Conservation (phyloP, 1,140 invertebrate genomes). For the Ridgeia piscesae region DNA sequence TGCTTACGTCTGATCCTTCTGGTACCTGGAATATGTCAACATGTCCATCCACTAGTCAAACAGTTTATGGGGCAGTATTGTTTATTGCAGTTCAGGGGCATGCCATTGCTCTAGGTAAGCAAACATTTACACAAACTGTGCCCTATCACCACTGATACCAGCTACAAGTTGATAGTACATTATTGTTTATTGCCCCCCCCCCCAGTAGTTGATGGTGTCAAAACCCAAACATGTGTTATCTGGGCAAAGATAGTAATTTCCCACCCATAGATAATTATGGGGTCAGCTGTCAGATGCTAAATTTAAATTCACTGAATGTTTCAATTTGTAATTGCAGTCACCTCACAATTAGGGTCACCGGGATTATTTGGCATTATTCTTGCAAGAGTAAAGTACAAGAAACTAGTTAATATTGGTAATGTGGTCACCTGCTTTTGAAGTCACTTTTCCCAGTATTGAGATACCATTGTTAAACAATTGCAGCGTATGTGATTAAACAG, state of each 20-base stretch:
- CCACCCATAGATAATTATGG: not conserved
- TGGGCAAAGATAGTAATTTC: not conserved
- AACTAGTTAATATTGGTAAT: too few relatives aligned
- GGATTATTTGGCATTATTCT: too few relatives aligned
- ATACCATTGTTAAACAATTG: too few relatives aligned
- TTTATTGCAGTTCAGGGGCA: not conserved
- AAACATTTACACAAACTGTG: not conserved
- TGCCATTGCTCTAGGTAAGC: not conserved
- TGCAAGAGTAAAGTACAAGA: too few relatives aligned
- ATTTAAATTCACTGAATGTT: too few relatives aligned
- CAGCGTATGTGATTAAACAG: too few relatives aligned
- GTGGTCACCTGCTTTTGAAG: too few relatives aligned
- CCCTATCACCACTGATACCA: not conserved
- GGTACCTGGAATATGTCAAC: not conserved
- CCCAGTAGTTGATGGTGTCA: not conserved
- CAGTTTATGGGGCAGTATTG: not conserved
- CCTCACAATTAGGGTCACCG: too few relatives aligned
- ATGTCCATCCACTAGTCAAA: not conserved
- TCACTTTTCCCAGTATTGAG: too few relatives aligned
- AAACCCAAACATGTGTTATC: not conserved
- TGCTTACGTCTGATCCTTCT: not conserved
- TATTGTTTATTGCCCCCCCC: not conserved
- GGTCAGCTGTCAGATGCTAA: too few relatives aligned
- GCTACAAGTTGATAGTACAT: not conserved
- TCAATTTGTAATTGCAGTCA: too few relatives aligned